Percentiles rank a stretch among this genome's conserved stretches.
Conservation (phyloP, 1,140 invertebrate genomes). For the Megalonaias nervosa region DNA sequence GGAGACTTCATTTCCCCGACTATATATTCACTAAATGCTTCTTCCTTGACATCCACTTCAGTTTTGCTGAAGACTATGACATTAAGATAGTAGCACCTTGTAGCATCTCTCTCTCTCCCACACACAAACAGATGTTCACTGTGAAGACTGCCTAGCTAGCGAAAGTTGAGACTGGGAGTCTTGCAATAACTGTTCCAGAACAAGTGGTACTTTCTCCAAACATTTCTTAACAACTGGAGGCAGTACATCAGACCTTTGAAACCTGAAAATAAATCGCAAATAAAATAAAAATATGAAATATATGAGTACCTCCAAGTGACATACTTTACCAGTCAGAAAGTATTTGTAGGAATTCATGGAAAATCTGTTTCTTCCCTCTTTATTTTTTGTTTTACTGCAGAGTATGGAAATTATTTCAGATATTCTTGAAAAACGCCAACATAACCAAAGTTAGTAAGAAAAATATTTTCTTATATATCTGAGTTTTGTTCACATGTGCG, state of each 20-base stretch:
- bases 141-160: too few relatives aligned
- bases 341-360: background rate
- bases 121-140: too few relatives aligned
- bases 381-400: background rate
- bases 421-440: too few relatives aligned
- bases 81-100: too few relatives aligned
- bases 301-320: background rate
- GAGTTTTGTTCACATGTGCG: background rate
- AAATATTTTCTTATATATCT: background rate
- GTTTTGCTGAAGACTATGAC: too few relatives aligned
- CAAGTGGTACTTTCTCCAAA: slow-evolving; percentile 58
- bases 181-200: slow-evolving; percentile 56
- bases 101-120: too few relatives aligned
- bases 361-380: background rate
- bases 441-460: background rate
- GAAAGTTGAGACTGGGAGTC: slow-evolving; percentile 30
- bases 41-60: too few relatives aligned
- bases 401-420: too few relatives aligned
- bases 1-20: too few relatives aligned
- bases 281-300: background rate
- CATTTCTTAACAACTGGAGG: slow-evolving; percentile 57
- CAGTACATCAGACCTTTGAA: slow-evolving; percentile 56
- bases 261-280: slow-evolving; percentile 45
- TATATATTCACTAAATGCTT: too few relatives aligned
- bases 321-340: background rate